A percentile compares a stretch with the other conserved stretches of the same genome.
Conservation (phyloP, 2,113 vertebrate genomes). For the Egretta garzetta region DNA sequence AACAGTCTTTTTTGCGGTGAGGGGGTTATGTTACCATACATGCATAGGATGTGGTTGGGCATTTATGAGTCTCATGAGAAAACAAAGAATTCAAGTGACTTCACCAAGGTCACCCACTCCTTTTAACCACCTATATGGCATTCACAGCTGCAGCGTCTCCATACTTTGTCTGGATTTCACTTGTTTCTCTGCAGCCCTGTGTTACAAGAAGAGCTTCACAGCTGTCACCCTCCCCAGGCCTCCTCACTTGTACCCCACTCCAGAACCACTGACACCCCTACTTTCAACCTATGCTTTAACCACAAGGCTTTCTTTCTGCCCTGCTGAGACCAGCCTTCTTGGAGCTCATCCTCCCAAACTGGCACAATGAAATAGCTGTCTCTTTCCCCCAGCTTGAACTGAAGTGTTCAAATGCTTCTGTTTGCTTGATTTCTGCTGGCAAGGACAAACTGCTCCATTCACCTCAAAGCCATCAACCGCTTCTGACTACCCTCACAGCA, state of each 20-base stretch:
- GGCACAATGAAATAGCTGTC: accelerated
- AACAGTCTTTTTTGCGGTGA: accelerated
- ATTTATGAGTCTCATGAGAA: background rate
- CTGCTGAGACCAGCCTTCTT: background rate
- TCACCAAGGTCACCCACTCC: background rate
- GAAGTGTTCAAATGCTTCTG: background rate
- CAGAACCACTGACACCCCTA: background rate
- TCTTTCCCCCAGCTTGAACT: background rate
- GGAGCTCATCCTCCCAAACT: background rate
- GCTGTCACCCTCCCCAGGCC: background rate
- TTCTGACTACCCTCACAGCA: background rate
- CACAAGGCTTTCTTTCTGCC: background rate
- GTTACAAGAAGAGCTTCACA: background rate
- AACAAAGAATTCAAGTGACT: background rate
- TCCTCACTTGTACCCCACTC: no score
- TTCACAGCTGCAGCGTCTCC: background rate
- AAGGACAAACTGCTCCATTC: background rate
- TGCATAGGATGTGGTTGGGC: background rate
- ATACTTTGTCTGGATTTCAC: background rate
- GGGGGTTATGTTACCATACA: accelerated
- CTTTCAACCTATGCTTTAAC: background rate
- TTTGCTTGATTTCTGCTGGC: background rate
- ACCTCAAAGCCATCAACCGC: background rate
- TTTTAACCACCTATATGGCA: background rate
- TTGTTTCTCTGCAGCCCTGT: background rate